phyloP scores from a whole-genome alignment of 2,113 vertebrate species.

The human region DNA sequence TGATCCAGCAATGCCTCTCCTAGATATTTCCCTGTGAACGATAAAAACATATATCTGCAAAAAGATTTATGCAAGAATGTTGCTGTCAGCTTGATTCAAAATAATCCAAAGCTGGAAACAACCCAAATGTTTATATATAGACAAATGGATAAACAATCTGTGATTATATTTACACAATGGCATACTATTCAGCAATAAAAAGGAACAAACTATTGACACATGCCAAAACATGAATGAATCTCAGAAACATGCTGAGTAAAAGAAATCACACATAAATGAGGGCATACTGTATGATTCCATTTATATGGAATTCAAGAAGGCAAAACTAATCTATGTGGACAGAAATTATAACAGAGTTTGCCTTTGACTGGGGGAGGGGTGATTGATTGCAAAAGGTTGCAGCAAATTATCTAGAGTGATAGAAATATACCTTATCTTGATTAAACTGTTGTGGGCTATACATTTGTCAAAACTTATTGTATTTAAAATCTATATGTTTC shows the following conservation, averaged over 20 bases:
- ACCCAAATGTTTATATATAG: neutral
- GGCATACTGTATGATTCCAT: neutral
- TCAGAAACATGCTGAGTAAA: neutral
- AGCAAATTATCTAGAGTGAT: neutral
- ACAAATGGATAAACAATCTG: neutral
- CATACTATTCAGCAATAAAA: neutral
- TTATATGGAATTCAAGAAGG: neutral
- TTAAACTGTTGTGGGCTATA: neutral
- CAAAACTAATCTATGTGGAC: neutral
- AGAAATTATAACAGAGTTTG: neutral
- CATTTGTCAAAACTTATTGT: constrained; percentile 16
- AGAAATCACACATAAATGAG: neutral
- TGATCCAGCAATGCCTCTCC: neutral
- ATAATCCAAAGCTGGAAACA: constrained; percentile 41
- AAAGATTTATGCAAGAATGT: constrained; percentile 51
- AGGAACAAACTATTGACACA: neutral
- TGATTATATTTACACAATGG: neutral
- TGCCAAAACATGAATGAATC: neutral
- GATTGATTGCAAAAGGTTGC: neutral
- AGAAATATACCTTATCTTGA: neutral
- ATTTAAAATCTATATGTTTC: neutral
- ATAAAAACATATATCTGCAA: constrained; percentile 22
- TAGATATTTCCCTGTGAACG: neutral
- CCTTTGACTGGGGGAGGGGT: neutral
- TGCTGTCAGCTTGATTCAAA: constrained; percentile 41